These are phyloP conservation scores for Psittacula echo DNA, from an alignment of 2,797 vertebrate species.

Conservation along the genomic window DNA sequence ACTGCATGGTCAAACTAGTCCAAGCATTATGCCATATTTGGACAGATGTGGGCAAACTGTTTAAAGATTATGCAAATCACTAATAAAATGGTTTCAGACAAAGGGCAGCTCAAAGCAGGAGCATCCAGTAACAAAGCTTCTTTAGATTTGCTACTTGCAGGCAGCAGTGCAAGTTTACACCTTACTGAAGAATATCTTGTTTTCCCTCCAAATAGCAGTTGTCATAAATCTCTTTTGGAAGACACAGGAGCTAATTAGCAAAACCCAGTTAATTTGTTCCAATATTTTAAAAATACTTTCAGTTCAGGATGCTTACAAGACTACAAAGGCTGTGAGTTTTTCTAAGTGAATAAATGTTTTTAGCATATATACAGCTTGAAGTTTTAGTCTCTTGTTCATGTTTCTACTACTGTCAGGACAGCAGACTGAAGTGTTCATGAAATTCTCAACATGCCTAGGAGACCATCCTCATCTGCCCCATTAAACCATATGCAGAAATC, in stretches of 20 bases:
- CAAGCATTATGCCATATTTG: background rate
- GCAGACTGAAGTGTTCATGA: background rate
- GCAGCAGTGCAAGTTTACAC: background rate
- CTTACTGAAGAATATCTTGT: background rate
- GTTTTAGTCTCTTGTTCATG: background rate
- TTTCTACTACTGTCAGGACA: background rate
- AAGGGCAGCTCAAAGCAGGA: background rate
- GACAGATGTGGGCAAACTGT: background rate
- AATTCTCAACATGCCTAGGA: background rate
- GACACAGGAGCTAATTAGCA: background rate
- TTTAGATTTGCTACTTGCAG: background rate
- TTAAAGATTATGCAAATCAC: background rate
- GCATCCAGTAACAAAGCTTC: background rate
- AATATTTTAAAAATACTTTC: background rate
- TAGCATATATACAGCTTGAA: background rate
- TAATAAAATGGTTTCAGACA: background rate
- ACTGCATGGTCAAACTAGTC: background rate
- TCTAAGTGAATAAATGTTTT: background rate
- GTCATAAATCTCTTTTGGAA: background rate
- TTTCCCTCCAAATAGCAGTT: background rate
- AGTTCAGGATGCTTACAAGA: background rate
- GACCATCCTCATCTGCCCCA: background rate
- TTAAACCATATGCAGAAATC: background rate
- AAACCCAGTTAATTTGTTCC: background rate
- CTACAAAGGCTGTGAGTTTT: background rate